Conservation (phyloP, 2,113 vertebrate species). For the Rostratula benghalensis region DNA sequence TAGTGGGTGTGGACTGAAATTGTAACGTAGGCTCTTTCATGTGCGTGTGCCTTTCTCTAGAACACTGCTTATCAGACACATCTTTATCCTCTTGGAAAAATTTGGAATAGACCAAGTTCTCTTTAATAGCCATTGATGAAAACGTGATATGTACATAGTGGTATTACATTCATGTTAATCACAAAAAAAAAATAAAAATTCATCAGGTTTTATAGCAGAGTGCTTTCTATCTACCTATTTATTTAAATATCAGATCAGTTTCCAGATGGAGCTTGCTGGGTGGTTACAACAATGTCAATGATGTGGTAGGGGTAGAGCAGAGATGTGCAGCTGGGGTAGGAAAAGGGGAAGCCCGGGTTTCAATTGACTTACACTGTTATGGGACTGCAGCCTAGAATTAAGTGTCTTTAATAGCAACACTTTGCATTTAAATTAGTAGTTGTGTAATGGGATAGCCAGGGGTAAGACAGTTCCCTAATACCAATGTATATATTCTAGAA, state of each 20-base stretch:
- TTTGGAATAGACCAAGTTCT: neutral
- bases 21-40: neutral
- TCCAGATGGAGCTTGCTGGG: neutral
- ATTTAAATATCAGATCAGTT: neutral
- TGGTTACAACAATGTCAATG: neutral
- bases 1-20: slow-evolving; percentile 47
- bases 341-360: neutral
- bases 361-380: neutral
- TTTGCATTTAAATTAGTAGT: neutral
- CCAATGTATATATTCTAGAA: neutral
- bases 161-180: neutral
- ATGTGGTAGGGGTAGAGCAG: neutral
- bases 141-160: neutral
- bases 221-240: neutral
- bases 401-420: neutral
- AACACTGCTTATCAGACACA: neutral
- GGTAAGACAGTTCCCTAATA: neutral
- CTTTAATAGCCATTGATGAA: neutral
- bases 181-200: neutral
- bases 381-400: neutral
- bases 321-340: neutral
- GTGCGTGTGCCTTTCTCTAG: neutral
- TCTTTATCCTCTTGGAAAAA: neutral
- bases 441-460: neutral
- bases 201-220: neutral